A percentile compares a stretch with the other conserved stretches of the same genome.
Evolutionary conservation across 2,888 invertebrate species (phyloP).

Genomic region (Bombylius major): DNA sequence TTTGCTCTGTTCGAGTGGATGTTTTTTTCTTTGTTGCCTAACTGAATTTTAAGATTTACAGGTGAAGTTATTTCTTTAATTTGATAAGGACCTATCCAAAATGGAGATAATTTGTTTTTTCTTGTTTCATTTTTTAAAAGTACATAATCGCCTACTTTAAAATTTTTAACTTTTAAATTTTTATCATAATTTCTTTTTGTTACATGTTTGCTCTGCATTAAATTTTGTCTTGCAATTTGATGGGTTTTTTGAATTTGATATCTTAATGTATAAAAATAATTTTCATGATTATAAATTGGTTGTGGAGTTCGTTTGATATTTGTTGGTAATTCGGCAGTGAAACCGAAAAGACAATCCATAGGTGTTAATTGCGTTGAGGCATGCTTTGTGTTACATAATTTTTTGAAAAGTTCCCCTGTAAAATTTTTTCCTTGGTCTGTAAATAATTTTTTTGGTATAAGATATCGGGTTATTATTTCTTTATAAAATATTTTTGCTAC

Average conservation of each 20-base stretch:
- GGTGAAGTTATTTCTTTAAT: not conserved
- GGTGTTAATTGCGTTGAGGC: constrained; percentile 5
- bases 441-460: not conserved
- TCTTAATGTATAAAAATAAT: not conserved
- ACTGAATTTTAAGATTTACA: too few species aligned
- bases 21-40: too few species aligned
- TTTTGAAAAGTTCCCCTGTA: not conserved
- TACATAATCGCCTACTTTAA: not conserved
- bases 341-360: not conserved
- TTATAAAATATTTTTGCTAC: not conserved
- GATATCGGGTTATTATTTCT: not conserved
- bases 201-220: not conserved
- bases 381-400: too few species aligned
- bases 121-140: not conserved
- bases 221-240: not conserved
- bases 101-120: not conserved
- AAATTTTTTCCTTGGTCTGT: constrained; percentile 7
- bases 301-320: not conserved
- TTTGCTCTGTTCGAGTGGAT: too few species aligned
- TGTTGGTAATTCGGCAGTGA: not conserved
- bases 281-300: not conserved
- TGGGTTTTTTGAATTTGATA: not conserved
- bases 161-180: not conserved
- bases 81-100: not conserved
- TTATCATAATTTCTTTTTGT: not conserved